Base-by-base conservation (phyloP, 2,888 invertebrate genomes). In the Zhengitettix transpicula region DNA sequence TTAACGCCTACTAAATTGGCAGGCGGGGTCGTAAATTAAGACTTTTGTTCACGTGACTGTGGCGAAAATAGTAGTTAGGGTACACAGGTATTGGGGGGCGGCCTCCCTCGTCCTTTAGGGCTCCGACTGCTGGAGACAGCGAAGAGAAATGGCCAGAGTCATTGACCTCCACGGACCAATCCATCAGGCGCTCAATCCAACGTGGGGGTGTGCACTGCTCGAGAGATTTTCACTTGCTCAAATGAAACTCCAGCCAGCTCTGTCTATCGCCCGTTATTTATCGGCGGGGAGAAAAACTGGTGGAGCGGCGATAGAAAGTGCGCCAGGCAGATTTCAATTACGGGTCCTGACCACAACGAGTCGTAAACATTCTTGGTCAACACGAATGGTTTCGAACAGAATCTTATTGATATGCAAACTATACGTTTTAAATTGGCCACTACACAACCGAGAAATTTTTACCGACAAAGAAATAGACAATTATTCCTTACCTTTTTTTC, bases 101-200 rank as follows among this genome's bases (percentile, higher is more conserved):
- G 14, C 47, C 55, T 47, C 10, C 59, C 41, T 40, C 42, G 16
- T 42, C 53, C 16, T 52, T 40, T 28, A 17, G 28, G 52, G n/a
- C 52, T 17, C 52, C 52, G 28, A 16, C 54, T 63, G 61, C 61
- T 58, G 58, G 61, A 59, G 55, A 58, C 61, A 60, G 60, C 60
- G 55, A 58, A 63, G 61, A 78, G 77, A 78, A 78, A 79, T 78
- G 76, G 77, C 76, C 74, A 75, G 75, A 77, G 77, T 77, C 78
- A 76, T 77, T 78, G 78, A 78, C 78, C 79, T 77, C 78, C 75
- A 73, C 75, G 76, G 75, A 72, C 76, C 77, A 73, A 78, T 78
- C 77, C 76, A 78, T 73, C 73, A 73, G 28, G 55, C 41, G 55
- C 41, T 55, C 55, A 55, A 55, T 55, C 55, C 55, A 55, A 55